Conservation (phyloP, 2,888 invertebrate species). For the Leptopilina syphax region DNA sequence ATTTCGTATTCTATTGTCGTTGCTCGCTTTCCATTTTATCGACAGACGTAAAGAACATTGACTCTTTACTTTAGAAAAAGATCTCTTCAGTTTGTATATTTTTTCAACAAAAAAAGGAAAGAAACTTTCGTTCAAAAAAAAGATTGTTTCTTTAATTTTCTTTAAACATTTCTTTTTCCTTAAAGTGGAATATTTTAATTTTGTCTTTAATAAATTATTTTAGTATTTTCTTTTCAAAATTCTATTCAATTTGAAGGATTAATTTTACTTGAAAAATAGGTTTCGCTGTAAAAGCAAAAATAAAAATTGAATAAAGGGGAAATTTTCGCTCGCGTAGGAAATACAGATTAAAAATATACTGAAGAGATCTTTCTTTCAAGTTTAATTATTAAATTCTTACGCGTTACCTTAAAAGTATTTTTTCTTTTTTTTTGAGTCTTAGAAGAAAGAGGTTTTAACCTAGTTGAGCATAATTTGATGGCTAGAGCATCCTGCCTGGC, state of each 20-base stretch:
- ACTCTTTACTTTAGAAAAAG: slow-evolving; percentile 21
- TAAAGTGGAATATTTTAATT: too few relatives aligned
- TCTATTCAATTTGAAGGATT: too few relatives aligned
- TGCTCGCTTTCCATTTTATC: slow-evolving; percentile 30
- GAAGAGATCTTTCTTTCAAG: slow-evolving; percentile 8
- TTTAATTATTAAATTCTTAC: slow-evolving; percentile 50
- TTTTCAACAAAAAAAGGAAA: background rate
- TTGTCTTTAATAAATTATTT: too few relatives aligned
- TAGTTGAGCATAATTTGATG: slow-evolving; percentile 75
- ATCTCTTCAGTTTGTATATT: background rate
- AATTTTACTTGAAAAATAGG: too few relatives aligned
- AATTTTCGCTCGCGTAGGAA: background rate
- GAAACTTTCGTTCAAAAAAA: too few relatives aligned
- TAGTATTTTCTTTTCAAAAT: too few relatives aligned
- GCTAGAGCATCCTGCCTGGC: slow-evolving; percentile 70
- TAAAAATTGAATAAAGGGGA: background rate
- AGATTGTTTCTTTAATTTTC: too few relatives aligned
- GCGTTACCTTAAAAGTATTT: slow-evolving; percentile 58
- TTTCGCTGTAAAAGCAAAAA: background rate
- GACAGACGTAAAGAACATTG: slow-evolving; percentile 34
- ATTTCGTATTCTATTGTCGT: slow-evolving; percentile 6
- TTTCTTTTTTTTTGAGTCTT: slow-evolving; percentile 59
- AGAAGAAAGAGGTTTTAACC: slow-evolving; percentile 70
- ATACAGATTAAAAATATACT: background rate
- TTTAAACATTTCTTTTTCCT: too few relatives aligned